Percentiles rank a stretch among this genome's conserved stretches.
Evolutionary conservation across 1,140 invertebrate species (phyloP).

Genomic region (Drosophila nigromelanica): DNA sequence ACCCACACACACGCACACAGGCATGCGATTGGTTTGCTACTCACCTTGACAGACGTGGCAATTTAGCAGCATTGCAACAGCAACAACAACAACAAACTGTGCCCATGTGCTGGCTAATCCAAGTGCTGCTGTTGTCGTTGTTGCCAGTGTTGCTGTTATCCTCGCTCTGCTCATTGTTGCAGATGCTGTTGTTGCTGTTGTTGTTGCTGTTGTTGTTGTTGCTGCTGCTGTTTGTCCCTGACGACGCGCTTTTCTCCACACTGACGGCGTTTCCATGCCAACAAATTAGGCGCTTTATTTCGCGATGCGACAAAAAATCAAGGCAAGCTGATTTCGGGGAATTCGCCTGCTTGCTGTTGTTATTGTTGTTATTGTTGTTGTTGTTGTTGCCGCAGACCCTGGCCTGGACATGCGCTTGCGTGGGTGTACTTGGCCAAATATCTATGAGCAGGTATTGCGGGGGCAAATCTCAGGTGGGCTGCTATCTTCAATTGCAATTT

Average conservation of each 20-base stretch:
- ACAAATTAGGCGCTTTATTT: slow-evolving; percentile 38
- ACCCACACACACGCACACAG: not conserved
- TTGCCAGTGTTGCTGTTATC: slow-evolving; percentile 24
- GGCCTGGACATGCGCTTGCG: slow-evolving; percentile 49
- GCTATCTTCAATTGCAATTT: slow-evolving; percentile 21
- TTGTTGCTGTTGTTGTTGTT: slow-evolving; percentile 24
- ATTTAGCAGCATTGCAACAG: slow-evolving; percentile 62
- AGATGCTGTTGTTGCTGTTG: slow-evolving; percentile 19
- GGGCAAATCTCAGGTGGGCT: slow-evolving; percentile 53
- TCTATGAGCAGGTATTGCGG: slow-evolving; percentile 11
- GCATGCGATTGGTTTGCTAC: slow-evolving; percentile 19
- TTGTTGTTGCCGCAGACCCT: slow-evolving; percentile 20
- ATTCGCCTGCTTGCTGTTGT: not conserved
- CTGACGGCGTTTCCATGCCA: slow-evolving; percentile 49
- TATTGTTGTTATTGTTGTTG: slow-evolving; percentile 11
- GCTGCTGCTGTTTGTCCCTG: slow-evolving; percentile 55
- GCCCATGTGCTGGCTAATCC: slow-evolving; percentile 69
- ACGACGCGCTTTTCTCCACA: slow-evolving; percentile 62
- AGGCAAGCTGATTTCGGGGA: slow-evolving; percentile 20
- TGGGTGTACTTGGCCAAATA: slow-evolving; percentile 32
- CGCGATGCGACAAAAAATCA: slow-evolving; percentile 30
- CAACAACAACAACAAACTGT: slow-evolving; percentile 59
- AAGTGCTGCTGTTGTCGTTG: slow-evolving; percentile 35
- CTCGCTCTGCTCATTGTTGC: slow-evolving; percentile 18
- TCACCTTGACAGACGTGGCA: slow-evolving; percentile 70